A percentile compares a stretch with the other conserved stretches of the same genome.
Evolutionary conservation across 2,113 vertebrate genomes (phyloP).

Genomic region (Oncorhynchus tshawytscha): DNA sequence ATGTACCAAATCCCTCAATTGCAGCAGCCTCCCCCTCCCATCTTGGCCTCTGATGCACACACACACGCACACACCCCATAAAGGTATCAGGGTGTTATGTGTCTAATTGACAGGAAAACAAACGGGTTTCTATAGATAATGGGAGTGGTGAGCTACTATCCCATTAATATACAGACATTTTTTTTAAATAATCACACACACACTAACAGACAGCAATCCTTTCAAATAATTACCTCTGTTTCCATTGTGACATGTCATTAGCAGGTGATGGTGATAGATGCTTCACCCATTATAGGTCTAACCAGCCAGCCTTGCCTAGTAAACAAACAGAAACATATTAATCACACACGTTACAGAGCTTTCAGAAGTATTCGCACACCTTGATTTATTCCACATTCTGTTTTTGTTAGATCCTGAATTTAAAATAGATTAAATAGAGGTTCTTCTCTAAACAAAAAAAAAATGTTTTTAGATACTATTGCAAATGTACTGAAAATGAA

Average conservation of each 20-base stretch:
- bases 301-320: no score
- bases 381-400: no score
- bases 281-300: not conserved
- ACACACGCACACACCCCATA: not conserved
- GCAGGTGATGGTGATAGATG: constrained; percentile 41
- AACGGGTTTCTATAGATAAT: constrained; percentile 66
- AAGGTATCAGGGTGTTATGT: constrained; percentile 53
- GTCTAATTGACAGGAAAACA: constrained; percentile 70
- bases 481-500: no score
- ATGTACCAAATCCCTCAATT: no score
- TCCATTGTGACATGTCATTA: constrained; percentile 32
- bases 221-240: constrained; percentile 61
- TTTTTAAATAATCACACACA: constrained; percentile 32
- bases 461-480: no score
- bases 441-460: no score
- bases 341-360: not conserved
- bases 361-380: no score
- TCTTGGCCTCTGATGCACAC: no score
- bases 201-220: constrained; percentile 58
- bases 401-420: no score
- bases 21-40: no score
- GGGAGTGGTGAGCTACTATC: constrained; percentile 62
- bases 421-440: no score
- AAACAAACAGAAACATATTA: not conserved
- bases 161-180: constrained; percentile 58